Conservation (phyloP, 2,797 vertebrate genomes). For the Botia almorhae region DNA sequence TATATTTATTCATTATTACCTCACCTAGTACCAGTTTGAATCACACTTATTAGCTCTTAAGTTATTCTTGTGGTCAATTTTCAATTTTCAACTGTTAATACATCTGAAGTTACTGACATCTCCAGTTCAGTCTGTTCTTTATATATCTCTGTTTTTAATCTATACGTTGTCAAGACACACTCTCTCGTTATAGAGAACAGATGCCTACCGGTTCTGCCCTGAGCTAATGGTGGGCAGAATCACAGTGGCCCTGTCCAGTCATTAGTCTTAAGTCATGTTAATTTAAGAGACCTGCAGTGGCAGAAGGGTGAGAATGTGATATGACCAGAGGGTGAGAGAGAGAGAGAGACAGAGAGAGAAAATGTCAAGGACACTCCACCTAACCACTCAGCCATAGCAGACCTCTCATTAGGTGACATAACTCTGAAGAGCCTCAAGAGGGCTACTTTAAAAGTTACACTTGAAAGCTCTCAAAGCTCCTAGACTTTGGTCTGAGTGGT, state of each 20-base stretch:
- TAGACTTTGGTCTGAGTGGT: slow-evolving; percentile 42
- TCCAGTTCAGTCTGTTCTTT: neutral
- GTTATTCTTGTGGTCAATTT: neutral
- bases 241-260: slow-evolving; percentile 27
- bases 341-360: slow-evolving; percentile 30
- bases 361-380: slow-evolving; percentile 14
- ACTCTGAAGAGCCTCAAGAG: slow-evolving; percentile 44
- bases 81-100: neutral
- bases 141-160: slow-evolving; percentile 11
- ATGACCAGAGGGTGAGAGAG: slow-evolving; percentile 41
- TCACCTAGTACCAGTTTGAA: neutral
- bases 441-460: slow-evolving; percentile 45
- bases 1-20: neutral
- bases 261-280: slow-evolving; percentile 51
- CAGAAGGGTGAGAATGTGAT: slow-evolving; percentile 22
- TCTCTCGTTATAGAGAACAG: slow-evolving; percentile 4
- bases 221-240: neutral
- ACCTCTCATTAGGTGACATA: slow-evolving; percentile 56
- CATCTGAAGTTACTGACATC: neutral
- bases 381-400: slow-evolving; percentile 19
- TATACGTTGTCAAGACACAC: neutral
- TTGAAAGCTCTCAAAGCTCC: slow-evolving; percentile 54
- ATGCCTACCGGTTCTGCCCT: neutral
- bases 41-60: neutral
- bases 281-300: slow-evolving; percentile 52